A percentile compares a stretch with the other conserved stretches of the same genome.
These are phyloP conservation scores for Triops cancriformis DNA, from an alignment of 1,140 invertebrate genomes.

Conservation along the genomic window DNA sequence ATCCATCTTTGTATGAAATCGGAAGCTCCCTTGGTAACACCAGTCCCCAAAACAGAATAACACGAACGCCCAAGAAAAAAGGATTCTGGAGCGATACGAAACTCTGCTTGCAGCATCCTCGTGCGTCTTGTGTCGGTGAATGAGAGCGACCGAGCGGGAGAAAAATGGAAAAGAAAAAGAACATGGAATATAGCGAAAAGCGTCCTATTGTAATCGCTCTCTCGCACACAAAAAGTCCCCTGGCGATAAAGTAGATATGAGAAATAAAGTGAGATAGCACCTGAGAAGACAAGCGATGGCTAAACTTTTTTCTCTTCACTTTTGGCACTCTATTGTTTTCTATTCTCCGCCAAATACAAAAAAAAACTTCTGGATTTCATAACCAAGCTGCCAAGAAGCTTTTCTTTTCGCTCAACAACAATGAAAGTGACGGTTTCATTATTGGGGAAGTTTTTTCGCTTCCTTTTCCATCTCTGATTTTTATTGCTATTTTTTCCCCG, in stretches of 20 bases:
- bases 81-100: no score
- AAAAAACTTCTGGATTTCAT: not conserved
- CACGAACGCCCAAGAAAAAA: no score
- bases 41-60: no score
- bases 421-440: not conserved
- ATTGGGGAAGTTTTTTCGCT: not conserved
- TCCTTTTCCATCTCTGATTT: not conserved
- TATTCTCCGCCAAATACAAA: no score
- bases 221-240: not conserved
- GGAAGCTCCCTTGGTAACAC: no score
- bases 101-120: no score
- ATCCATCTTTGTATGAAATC: no score
- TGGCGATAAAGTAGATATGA: not conserved
- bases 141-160: not conserved
- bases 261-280: not conserved
- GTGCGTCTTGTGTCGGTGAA: no score
- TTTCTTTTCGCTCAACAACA: not conserved
- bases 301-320: not conserved
- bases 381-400: not conserved
- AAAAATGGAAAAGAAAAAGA: not conserved
- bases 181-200: not conserved
- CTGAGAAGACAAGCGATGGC: not conserved
- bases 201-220: not conserved
- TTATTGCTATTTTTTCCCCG: no score
- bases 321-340: no score